These are phyloP conservation scores for Siniperca chuatsi DNA, from an alignment of 2,113 vertebrate species.

Conservation along the genomic window DNA sequence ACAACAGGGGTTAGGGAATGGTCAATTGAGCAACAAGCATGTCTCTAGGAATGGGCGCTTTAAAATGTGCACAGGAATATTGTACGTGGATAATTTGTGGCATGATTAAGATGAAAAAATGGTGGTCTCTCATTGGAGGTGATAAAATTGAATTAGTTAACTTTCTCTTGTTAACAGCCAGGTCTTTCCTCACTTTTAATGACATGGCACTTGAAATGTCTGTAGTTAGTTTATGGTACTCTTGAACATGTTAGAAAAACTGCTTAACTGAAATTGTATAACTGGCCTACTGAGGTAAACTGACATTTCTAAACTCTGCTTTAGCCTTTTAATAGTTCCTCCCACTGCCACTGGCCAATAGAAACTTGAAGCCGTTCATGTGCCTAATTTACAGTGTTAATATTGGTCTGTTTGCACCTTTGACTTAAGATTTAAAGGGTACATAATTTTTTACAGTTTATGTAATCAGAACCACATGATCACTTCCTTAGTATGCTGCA, in stretches of 20 bases:
- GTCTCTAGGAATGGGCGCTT: not conserved
- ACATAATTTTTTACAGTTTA: slow-evolving; percentile 22
- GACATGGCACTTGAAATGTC: not conserved
- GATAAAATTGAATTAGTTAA: not conserved
- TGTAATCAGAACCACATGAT: not conserved
- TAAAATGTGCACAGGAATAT: not conserved
- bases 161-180: not conserved
- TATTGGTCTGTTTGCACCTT: slow-evolving; percentile 14
- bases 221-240: not conserved
- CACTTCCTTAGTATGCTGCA: not conserved
- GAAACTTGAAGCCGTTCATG: slow-evolving; percentile 63
- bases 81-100: not conserved
- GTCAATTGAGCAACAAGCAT: not conserved
- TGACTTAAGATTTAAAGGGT: not conserved
- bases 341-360: slow-evolving; percentile 32
- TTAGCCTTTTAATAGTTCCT: slow-evolving; percentile 1
- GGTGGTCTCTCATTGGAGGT: not conserved
- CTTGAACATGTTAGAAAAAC: not conserved
- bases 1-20: not conserved
- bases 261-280: not conserved
- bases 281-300: not conserved
- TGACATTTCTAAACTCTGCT: not conserved
- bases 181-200: not conserved
- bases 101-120: not conserved
- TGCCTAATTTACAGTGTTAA: slow-evolving; percentile 60